phyloP scores from a whole-genome alignment of 2,888 invertebrate genomes.

The Ichneumon xanthorius region DNA sequence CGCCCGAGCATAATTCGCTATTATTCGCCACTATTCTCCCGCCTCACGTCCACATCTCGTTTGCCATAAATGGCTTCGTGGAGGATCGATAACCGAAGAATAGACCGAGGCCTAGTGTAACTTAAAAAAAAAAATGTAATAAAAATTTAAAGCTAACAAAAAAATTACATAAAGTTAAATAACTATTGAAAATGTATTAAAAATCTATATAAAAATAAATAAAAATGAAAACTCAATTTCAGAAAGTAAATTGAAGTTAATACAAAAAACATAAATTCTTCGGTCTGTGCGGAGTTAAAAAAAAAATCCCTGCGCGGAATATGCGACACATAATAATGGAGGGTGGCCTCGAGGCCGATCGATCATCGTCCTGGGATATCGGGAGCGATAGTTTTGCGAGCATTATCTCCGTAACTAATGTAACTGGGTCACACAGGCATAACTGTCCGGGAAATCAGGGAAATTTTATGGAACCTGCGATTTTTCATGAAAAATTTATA shows the following conservation, averaged over 20 bases:
- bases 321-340: slow-evolving; percentile 28
- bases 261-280: slow-evolving; percentile 23
- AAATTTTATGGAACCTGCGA: too few species aligned
- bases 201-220: too few species aligned
- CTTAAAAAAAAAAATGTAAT: too few species aligned
- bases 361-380: slow-evolving; percentile 51
- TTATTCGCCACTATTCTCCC: neutral
- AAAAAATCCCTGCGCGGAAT: neutral
- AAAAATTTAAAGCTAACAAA: too few species aligned
- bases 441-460: too few species aligned
- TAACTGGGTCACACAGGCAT: neutral
- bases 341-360: slow-evolving; percentile 57
- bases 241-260: neutral
- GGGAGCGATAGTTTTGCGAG: slow-evolving; percentile 39
- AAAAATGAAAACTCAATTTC: too few species aligned
- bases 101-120: slow-evolving; percentile 41
- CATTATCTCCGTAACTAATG: slow-evolving; percentile 53
- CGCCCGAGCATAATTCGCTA: neutral
- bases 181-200: too few species aligned
- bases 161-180: too few species aligned
- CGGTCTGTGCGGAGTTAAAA: neutral
- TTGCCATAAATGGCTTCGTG: slow-evolving; percentile 1
- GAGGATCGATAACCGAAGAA: slow-evolving; percentile 1
- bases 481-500: neutral
- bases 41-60: neutral